Conservation (phyloP, 2,888 invertebrate species). For the Linnaemya vulpina region DNA sequence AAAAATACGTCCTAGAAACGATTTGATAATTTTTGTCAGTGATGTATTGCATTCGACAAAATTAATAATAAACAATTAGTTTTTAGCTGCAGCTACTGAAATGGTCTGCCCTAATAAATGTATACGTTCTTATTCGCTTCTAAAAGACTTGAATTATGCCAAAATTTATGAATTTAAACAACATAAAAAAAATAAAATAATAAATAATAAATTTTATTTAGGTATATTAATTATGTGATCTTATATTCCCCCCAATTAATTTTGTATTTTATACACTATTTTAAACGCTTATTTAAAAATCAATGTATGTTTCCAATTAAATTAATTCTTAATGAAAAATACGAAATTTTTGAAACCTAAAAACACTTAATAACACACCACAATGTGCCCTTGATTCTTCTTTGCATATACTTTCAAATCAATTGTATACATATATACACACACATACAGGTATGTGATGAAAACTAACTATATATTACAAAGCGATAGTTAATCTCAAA, state of each 20-base stretch:
- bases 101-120: too few species aligned
- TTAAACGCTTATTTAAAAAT: constrained; percentile 28
- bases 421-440: not conserved
- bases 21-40: too few species aligned
- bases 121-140: not conserved
- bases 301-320: not conserved
- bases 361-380: constrained; percentile 39
- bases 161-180: constrained; percentile 44
- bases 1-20: too few species aligned
- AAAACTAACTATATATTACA: too few species aligned
- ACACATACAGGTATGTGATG: too few species aligned
- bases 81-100: too few species aligned
- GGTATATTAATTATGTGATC: constrained; percentile 31
- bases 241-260: constrained; percentile 19
- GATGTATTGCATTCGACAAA: too few species aligned
- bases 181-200: constrained; percentile 23
- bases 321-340: constrained; percentile 11
- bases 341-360: constrained; percentile 6
- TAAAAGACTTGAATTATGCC: constrained; percentile 47
- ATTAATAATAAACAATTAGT: too few species aligned
- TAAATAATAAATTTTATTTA: not conserved
- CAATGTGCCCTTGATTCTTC: constrained; percentile 56
- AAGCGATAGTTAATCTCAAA: too few species aligned
- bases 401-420: constrained; percentile 14
- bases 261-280: constrained; percentile 38